A percentile compares a stretch with the other conserved stretches of the same genome.
Evolutionary conservation across 2,113 vertebrate species (phyloP).

Genomic region (Ellobius talpinus): DNA sequence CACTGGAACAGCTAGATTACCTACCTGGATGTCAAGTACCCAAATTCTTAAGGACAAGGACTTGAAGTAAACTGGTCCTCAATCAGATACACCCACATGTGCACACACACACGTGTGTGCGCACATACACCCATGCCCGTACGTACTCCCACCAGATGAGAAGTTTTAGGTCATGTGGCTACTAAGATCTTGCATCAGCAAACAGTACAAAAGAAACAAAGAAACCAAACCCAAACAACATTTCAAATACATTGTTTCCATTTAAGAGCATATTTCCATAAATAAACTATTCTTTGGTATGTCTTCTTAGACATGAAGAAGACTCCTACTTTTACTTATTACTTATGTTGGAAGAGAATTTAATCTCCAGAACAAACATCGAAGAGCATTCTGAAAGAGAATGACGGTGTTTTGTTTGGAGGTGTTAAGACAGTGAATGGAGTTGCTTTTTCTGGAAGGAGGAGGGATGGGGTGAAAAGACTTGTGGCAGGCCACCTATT

Average conservation of each 20-base stretch:
- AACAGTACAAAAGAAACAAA: neutral
- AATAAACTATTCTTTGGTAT: conserved; percentile 43
- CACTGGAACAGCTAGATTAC: neutral
- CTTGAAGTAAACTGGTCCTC: conserved; percentile 4
- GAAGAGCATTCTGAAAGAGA: conserved; percentile 14
- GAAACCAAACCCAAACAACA: neutral
- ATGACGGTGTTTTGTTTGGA: conserved; percentile 11
- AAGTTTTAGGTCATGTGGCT: neutral
- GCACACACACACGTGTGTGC: too few species aligned
- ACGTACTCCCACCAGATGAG: too few species aligned
- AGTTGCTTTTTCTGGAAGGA: neutral
- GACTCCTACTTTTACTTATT: neutral
- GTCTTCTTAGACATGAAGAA: neutral
- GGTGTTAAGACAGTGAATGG: neutral
- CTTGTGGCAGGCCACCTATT: neutral
- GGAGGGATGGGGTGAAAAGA: neutral
- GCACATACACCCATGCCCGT: neutral
- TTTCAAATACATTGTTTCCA: neutral
- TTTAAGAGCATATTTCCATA: conserved; percentile 34
- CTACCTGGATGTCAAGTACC: neutral
- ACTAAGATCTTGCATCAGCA: neutral
- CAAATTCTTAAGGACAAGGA: conserved; percentile 32
- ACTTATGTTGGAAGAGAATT: conserved; percentile 7
- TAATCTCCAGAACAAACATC: conserved; percentile 56
- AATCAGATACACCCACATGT: neutral